Evolutionary conservation across 1,140 invertebrate species (phyloP).

Genomic region (Lordiphosa clarofinis): DNA sequence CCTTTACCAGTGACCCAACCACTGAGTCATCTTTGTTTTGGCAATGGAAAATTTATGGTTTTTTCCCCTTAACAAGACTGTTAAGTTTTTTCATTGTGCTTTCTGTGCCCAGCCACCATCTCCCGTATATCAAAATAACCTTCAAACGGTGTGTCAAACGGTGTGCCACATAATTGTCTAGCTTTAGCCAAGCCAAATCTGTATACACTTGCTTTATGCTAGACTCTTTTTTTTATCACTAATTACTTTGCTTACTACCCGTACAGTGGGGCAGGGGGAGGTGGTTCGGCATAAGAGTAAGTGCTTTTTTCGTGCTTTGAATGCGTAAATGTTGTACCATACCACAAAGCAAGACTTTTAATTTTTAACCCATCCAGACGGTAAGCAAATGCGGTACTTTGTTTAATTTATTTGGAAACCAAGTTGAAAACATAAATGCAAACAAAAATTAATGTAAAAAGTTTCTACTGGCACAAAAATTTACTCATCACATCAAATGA

Average conservation of each 20-base stretch:
- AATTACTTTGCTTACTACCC: constrained; percentile 57
- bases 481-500: constrained; percentile 2
- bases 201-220: constrained; percentile 30
- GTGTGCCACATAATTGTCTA: constrained; percentile 22
- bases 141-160: constrained; percentile 31
- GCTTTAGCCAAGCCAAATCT: constrained; percentile 23
- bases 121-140: constrained; percentile 38
- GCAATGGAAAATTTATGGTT: constrained; percentile 42
- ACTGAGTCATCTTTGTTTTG: constrained; percentile 27
- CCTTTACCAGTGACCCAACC: background rate
- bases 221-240: constrained; percentile 38
- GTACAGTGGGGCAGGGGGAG: background rate
- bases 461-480: constrained; percentile 5
- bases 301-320: constrained; percentile 41
- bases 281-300: constrained; percentile 22
- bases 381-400: constrained; percentile 13
- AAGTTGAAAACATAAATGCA: constrained; percentile 8
- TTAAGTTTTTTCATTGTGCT: constrained; percentile 35
- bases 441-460: constrained; percentile 14
- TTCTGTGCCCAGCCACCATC: constrained; percentile 1
- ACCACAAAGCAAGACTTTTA: constrained; percentile 53
- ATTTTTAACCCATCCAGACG: constrained; percentile 38
- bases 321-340: constrained; percentile 44
- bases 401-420: background rate
- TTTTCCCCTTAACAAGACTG: constrained; percentile 7